Evolutionary conservation across 92 coral and sea anemone species (phyloP).

Genomic region (Micromussa lordhowensis): DNA sequence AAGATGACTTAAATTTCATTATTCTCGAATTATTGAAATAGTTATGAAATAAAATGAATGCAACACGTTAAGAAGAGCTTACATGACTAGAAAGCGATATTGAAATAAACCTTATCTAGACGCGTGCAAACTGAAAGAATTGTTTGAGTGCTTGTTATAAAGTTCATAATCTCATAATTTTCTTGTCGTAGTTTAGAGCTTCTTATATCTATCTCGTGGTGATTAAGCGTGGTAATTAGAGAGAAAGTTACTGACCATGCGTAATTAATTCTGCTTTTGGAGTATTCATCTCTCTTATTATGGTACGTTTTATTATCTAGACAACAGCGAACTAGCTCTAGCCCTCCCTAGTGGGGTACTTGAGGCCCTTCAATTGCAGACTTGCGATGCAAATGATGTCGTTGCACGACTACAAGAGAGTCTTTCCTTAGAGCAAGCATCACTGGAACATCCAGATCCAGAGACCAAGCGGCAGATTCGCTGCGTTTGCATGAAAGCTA

Average conservation of each 20-base stretch:
- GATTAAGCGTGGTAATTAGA: too few relatives aligned
- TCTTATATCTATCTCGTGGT: too few relatives aligned
- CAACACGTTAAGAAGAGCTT: neutral
- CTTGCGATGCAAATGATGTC: neutral
- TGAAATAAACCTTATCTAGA: too few relatives aligned
- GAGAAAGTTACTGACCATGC: too few relatives aligned
- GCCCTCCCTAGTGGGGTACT: neutral
- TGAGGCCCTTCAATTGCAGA: neutral
- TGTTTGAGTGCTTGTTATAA: too few relatives aligned
- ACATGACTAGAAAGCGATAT: too few relatives aligned
- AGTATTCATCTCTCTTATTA: too few relatives aligned
- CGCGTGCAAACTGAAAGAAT: too few relatives aligned
- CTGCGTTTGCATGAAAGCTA: neutral
- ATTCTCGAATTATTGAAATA: neutral
- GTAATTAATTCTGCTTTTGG: too few relatives aligned
- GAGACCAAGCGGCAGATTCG: slow-evolving; percentile 16
- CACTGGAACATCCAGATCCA: neutral
- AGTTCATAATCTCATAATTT: too few relatives aligned
- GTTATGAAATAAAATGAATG: neutral
- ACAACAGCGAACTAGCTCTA: neutral
- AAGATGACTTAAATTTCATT: neutral
- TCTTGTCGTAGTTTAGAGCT: too few relatives aligned
- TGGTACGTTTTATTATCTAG: neutral
- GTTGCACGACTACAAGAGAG: neutral
- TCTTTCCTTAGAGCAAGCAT: neutral